phyloP scores from a whole-genome alignment of 2,797 vertebrate species.

The Spea hammondii region DNA sequence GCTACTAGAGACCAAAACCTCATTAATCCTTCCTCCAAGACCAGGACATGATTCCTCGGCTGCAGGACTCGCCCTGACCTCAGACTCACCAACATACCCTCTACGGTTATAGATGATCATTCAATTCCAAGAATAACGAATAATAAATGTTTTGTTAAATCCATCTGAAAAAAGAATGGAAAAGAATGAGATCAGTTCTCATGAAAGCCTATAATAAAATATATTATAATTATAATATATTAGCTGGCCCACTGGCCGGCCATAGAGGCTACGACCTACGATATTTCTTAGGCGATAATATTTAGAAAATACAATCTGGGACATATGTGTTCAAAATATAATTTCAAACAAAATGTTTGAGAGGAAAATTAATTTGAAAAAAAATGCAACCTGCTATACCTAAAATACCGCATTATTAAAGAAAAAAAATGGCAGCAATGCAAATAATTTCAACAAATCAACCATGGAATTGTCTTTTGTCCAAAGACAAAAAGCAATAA shows the following conservation, averaged over 20 bases:
- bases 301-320: slow-evolving; percentile 5
- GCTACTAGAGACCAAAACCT: too few species aligned
- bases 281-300: slow-evolving; percentile 3
- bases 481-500: slow-evolving; percentile 37
- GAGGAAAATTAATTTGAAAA: background rate
- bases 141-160: too few species aligned
- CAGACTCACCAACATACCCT: too few species aligned
- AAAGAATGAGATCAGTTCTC: too few species aligned
- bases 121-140: too few species aligned
- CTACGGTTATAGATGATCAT: too few species aligned
- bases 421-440: slow-evolving; percentile 1
- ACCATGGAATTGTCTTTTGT: slow-evolving; percentile 28
- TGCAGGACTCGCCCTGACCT: too few species aligned
- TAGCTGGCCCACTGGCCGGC: background rate
- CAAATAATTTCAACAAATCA: slow-evolving; percentile 27
- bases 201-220: too few species aligned
- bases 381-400: background rate
- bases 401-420: slow-evolving; percentile 27
- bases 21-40: too few species aligned
- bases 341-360: slow-evolving; percentile 16
- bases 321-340: slow-evolving; percentile 6
- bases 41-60: too few species aligned
- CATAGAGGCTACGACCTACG: slow-evolving; percentile 8
- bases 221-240: too few species aligned
- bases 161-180: too few species aligned